These are phyloP conservation scores for Cirrhinus molitorella DNA, from an alignment of 2,797 vertebrate genomes.

Conservation along the genomic window DNA sequence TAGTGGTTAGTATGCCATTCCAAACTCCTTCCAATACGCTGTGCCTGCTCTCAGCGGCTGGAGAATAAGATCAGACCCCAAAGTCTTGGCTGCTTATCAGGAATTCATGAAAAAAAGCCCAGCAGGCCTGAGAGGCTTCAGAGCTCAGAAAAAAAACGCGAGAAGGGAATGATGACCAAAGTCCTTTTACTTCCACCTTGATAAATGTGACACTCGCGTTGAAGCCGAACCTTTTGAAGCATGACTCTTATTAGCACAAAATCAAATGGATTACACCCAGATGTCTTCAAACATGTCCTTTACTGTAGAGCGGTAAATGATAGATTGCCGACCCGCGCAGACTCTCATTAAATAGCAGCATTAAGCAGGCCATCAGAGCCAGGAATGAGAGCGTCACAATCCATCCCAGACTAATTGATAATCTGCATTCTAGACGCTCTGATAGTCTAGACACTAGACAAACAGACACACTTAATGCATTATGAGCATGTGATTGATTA, in stretches of 20 bases:
- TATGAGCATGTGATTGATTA: conserved; percentile 36
- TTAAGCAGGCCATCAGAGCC: conserved; percentile 27
- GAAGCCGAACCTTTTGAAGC: conserved; percentile 3
- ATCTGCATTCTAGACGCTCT: conserved; percentile 46
- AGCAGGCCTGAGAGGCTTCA: conserved; percentile 26
- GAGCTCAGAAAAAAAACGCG: neutral
- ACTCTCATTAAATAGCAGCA: conserved; percentile 41
- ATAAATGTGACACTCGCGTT: conserved; percentile 20
- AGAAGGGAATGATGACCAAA: neutral
- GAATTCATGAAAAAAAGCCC: conserved; percentile 51
- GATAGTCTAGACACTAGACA: conserved; percentile 54
- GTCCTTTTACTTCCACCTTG: conserved; percentile 16
- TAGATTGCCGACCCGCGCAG: conserved; percentile 7
- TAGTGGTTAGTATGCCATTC: conserved; percentile 1
- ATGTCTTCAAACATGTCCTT: conserved; percentile 34
- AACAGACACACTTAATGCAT: conserved; percentile 30
- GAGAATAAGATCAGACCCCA: conserved; percentile 25
- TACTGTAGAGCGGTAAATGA: conserved; percentile 35
- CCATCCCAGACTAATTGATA: conserved; percentile 54
- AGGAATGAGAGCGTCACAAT: conserved; percentile 21
- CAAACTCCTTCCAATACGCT: conserved; percentile 13
- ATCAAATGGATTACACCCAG: conserved; percentile 9
- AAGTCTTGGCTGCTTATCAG: conserved; percentile 58
- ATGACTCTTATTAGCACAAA: conserved; percentile 26
- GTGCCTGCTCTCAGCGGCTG: conserved; percentile 47